Evolutionary conservation across 2,797 vertebrate genomes (phyloP).

Genomic region (Coracias cyanogaster): DNA sequence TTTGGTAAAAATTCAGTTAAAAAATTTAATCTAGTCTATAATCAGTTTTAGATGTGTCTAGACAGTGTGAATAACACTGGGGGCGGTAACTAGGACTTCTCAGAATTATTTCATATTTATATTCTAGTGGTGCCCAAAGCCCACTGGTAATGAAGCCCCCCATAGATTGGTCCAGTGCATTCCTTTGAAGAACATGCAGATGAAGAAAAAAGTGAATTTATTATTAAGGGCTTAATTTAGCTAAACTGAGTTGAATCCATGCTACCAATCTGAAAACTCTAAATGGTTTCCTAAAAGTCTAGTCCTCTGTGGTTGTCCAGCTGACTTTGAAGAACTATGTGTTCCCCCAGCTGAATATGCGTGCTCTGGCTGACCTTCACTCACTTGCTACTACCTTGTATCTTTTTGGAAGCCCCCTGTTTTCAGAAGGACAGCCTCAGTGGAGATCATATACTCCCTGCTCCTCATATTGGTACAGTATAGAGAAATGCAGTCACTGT

Average conservation of each 20-base stretch:
- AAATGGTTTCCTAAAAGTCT: not conserved
- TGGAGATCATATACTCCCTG: not conserved
- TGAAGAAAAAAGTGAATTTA: constrained; percentile 61
- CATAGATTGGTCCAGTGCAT: not conserved
- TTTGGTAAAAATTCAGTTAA: not conserved
- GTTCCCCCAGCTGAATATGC: not conserved
- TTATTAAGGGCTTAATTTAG: constrained; percentile 55
- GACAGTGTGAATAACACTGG: not conserved
- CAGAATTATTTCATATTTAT: constrained; percentile 2
- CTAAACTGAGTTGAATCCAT: not conserved
- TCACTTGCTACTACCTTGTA: rapidly evolving
- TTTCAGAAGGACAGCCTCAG: not conserved
- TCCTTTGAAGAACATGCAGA: constrained; percentile 26
- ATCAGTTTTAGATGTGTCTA: not conserved
- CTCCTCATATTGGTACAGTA: not conserved
- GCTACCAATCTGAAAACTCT: not conserved
- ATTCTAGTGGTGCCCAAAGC: not conserved
- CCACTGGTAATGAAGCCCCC: not conserved
- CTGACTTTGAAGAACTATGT: not conserved
- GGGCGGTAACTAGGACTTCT: not conserved
- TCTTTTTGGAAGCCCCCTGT: not conserved
- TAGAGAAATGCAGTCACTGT: not conserved
- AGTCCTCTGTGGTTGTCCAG: not conserved
- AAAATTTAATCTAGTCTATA: not conserved
- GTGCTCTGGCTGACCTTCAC: not conserved